Percentiles rank a stretch among this genome's conserved stretches.
These are phyloP conservation scores for Parus major DNA, from an alignment of 2,113 vertebrate genomes.

Conservation along the genomic window DNA sequence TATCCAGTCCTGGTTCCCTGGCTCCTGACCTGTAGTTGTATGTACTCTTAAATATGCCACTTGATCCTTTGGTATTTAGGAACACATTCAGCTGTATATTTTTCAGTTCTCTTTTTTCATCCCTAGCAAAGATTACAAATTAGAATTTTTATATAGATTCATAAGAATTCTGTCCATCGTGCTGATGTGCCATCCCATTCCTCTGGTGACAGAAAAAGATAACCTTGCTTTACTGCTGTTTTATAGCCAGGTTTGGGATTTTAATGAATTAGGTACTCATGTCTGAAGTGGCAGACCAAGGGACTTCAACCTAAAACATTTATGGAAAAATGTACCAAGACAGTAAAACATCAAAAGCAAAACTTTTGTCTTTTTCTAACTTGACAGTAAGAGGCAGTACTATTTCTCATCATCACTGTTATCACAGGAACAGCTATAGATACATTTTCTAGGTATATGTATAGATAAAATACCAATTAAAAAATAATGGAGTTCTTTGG, in stretches of 20 bases:
- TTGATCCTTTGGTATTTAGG: neutral
- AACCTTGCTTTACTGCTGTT: neutral
- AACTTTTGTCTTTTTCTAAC: neutral
- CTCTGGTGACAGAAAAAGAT: neutral
- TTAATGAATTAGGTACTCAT: neutral
- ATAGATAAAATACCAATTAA: neutral
- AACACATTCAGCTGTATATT: neutral
- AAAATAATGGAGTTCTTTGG: neutral
- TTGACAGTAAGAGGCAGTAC: neutral
- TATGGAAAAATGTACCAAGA: neutral
- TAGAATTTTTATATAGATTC: neutral
- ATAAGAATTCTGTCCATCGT: neutral
- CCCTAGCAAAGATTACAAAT: neutral
- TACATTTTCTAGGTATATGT: neutral
- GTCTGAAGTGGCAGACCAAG: neutral
- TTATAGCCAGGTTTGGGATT: neutral
- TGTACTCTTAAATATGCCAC: accelerated
- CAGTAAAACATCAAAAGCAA: neutral
- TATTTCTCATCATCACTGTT: neutral
- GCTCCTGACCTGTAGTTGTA: neutral
- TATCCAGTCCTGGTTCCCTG: neutral
- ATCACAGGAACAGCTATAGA: neutral
- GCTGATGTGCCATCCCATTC: neutral
- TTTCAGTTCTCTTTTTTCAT: neutral
- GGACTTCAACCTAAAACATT: neutral